These are phyloP conservation scores for Ciconia maguari DNA, from an alignment of 2,113 vertebrate species.

Conservation along the genomic window DNA sequence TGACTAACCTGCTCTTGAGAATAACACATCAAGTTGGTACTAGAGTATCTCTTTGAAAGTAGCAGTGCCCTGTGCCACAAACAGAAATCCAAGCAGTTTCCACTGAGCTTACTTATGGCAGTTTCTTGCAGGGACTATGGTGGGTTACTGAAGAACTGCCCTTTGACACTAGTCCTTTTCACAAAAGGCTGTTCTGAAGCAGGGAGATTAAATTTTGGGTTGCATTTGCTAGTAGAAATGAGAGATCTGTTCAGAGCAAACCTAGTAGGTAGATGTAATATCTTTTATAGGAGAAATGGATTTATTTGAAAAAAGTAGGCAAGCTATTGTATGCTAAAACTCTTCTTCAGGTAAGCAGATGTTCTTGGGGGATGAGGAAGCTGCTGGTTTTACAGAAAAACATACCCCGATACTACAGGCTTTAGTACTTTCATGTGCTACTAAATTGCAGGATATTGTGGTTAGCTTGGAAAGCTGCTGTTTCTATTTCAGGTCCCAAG, in stretches of 20 bases:
- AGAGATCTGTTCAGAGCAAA: not conserved
- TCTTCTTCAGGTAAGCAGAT: not conserved
- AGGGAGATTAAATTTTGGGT: not conserved
- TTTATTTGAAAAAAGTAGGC: not conserved
- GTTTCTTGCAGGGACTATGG: not conserved
- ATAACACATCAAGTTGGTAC: not conserved
- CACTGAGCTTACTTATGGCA: accelerated
- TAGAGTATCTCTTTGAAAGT: not conserved
- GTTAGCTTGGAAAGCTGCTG: not conserved
- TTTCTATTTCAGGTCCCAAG: not conserved
- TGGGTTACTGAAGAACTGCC: not conserved
- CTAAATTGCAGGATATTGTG: not conserved
- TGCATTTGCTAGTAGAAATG: not conserved
- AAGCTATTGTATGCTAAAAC: not conserved
- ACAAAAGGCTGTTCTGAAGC: not conserved
- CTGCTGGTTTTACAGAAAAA: not conserved
- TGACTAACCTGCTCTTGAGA: not conserved
- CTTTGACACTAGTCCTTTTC: not conserved
- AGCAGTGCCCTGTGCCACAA: not conserved
- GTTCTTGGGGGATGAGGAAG: not conserved
- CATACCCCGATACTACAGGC: not conserved
- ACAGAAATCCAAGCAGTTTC: not conserved
- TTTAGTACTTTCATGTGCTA: not conserved
- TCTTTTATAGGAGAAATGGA: not conserved
- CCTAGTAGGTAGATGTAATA: not conserved